Percentiles rank a stretch among this genome's conserved stretches.
Evolutionary conservation across 2,113 vertebrate species (phyloP).

Genomic region (Pomatostomus ruficeps): DNA sequence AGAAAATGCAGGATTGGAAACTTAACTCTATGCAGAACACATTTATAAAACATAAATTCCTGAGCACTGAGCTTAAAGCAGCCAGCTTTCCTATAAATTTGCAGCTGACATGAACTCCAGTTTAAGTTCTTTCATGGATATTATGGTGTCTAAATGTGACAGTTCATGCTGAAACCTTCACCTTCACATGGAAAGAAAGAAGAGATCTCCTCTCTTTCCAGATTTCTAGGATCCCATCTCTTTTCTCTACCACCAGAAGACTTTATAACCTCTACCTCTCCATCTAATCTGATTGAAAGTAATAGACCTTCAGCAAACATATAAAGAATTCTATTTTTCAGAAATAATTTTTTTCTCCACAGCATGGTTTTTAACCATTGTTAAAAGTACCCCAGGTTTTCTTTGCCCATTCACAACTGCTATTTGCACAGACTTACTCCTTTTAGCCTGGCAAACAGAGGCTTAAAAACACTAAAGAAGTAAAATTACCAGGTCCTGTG

Average conservation of each 20-base stretch:
- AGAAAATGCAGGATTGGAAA: not conserved
- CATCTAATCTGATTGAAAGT: not conserved
- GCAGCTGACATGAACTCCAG: not conserved
- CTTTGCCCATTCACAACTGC: not conserved
- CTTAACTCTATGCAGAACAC: not conserved
- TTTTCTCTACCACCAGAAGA: not conserved
- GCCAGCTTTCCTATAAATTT: not conserved
- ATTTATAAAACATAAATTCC: not conserved
- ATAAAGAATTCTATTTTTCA: not conserved
- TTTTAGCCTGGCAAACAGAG: not conserved
- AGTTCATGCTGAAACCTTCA: not conserved
- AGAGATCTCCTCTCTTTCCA: not conserved
- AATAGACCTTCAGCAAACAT: not conserved
- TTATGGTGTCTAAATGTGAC: not conserved
- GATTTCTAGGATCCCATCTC: not conserved
- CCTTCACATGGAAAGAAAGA: no score
- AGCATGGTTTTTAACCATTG: not conserved
- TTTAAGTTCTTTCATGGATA: not conserved
- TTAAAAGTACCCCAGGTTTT: not conserved
- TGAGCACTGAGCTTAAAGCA: not conserved
- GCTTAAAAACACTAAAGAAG: not conserved
- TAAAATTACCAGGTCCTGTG: constrained; percentile 84
- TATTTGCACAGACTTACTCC: not conserved
- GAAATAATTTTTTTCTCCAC: not conserved
- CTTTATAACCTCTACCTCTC: not conserved